A percentile compares a stretch with the other conserved stretches of the same genome.
Conservation (phyloP, 2,113 vertebrate genomes). For the Actinemys pallida region DNA sequence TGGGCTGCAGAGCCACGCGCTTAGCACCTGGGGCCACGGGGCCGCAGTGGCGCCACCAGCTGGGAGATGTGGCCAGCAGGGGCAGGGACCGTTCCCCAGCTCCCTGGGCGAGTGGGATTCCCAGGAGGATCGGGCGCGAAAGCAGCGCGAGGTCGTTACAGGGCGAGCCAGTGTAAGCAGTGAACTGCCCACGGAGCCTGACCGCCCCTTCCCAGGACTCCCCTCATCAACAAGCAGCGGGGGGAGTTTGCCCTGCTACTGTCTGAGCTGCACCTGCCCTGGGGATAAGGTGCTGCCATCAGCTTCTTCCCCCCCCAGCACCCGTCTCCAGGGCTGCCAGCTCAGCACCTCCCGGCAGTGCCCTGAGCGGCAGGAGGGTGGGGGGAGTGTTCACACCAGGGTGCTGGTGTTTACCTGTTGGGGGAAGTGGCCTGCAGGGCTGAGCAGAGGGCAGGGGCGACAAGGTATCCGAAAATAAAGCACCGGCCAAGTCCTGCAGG, state of each 20-base stretch:
- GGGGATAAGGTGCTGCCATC: neutral
- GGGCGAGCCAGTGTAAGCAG: neutral
- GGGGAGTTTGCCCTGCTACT: too few species aligned
- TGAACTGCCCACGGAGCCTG: neutral
- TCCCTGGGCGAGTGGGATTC: too few species aligned
- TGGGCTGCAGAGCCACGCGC: neutral
- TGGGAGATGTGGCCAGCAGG: too few species aligned
- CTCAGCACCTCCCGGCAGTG: neutral
- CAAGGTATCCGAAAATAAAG: slow-evolving; percentile 87
- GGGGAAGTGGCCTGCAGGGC: slow-evolving; percentile 40
- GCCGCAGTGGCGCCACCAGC: neutral
- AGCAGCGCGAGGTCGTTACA: neutral
- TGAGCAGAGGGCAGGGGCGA: slow-evolving; percentile 46
- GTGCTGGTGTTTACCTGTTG: slow-evolving; percentile 51
- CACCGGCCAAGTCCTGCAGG: slow-evolving; percentile 85
- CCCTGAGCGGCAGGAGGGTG: too few species aligned
- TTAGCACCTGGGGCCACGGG: too few species aligned
- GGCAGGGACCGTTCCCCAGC: neutral
- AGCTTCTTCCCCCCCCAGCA: neutral
- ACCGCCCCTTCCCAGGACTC: neutral
- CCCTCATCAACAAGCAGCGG: neutral
- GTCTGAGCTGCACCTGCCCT: too few species aligned
- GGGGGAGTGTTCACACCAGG: too few species aligned
- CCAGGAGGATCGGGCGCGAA: neutral
- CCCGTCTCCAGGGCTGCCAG: neutral